These are phyloP conservation scores for Phocides pigmalion DNA, from an alignment of 1,140 invertebrate species.

Conservation along the genomic window DNA sequence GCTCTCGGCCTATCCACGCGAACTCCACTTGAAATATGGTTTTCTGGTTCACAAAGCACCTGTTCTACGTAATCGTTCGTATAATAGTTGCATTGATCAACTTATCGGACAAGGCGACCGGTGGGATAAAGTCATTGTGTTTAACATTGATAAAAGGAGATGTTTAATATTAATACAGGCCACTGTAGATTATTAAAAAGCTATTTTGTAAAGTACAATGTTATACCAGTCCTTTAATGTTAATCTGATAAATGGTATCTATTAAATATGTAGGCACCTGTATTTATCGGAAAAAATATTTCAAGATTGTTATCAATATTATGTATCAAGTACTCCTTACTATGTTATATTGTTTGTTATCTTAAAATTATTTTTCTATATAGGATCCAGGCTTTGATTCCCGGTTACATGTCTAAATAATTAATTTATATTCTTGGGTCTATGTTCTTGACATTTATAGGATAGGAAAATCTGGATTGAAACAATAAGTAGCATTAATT, in stretches of 20 bases:
- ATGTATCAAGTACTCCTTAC: not conserved
- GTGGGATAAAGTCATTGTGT: conserved; percentile 40
- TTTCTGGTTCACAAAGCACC: conserved; percentile 16
- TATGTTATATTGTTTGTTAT: not conserved
- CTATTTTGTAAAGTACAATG: conserved; percentile 29
- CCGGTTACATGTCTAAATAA: too few relatives aligned
- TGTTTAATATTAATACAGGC: conserved; percentile 59
- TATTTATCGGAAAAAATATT: not conserved
- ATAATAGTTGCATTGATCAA: conserved; percentile 37
- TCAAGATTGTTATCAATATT: not conserved
- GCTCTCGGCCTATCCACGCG: not conserved
- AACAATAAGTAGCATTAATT: too few relatives aligned
- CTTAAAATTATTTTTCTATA: not conserved
- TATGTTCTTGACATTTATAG: too few relatives aligned
- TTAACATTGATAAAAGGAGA: conserved; percentile 53
- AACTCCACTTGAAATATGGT: conserved; percentile 13
- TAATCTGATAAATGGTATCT: conserved; percentile 16
- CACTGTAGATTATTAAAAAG: conserved; percentile 27
- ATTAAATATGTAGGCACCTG: conserved; percentile 5
- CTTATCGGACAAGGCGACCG: conserved; percentile 40
- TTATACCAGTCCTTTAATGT: conserved; percentile 22
- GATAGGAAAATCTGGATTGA: too few relatives aligned
- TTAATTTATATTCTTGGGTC: too few relatives aligned
- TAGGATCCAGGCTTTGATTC: too few relatives aligned
- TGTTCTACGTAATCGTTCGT: conserved; percentile 20